Percentiles rank a stretch among this genome's conserved stretches.
Conservation (phyloP, 2,888 invertebrate genomes). For the Drosophila subsilvestris region DNA sequence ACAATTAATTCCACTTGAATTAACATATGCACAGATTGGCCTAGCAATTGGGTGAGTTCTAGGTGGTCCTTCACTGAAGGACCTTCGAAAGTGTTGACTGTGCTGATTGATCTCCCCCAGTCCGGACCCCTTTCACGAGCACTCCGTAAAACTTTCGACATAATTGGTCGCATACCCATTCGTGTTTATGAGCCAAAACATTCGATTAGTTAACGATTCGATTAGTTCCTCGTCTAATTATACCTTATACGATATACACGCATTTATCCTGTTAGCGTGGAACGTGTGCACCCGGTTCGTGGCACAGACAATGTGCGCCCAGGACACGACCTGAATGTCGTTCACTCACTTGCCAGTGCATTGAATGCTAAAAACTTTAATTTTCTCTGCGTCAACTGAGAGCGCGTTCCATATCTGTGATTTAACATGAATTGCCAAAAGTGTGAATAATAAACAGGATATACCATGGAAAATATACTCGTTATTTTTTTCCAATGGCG, state of each 20-base stretch:
- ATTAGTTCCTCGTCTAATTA: conserved; percentile 58
- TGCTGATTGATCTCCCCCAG: conserved; percentile 60
- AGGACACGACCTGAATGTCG: too few relatives aligned
- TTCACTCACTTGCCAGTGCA: conserved; percentile 18
- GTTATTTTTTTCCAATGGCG: neutral
- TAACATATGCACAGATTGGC: conserved; percentile 80
- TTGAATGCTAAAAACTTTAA: neutral
- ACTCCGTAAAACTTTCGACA: conserved; percentile 35
- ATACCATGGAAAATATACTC: neutral
- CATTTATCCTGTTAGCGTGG: neutral
- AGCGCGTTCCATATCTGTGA: conserved; percentile 36
- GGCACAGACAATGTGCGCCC: neutral
- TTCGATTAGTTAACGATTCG: conserved; percentile 40
- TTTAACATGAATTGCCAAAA: conserved; percentile 24
- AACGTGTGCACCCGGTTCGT: neutral
- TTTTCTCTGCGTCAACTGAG: too few relatives aligned
- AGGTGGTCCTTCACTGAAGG: conserved; percentile 49
- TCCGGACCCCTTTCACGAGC: conserved; percentile 20
- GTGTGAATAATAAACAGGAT: conserved; percentile 39
- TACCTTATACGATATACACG: conserved; percentile 31
- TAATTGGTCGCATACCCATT: conserved; percentile 45
- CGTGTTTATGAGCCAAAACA: conserved; percentile 68
- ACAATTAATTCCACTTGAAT: conserved; percentile 84
- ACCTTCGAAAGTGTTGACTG: conserved; percentile 66
- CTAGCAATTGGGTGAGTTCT: conserved; percentile 6